These are phyloP conservation scores for Xenotilapia caudafasciata DNA, from an alignment of 2,113 vertebrate genomes.

Conservation along the genomic window DNA sequence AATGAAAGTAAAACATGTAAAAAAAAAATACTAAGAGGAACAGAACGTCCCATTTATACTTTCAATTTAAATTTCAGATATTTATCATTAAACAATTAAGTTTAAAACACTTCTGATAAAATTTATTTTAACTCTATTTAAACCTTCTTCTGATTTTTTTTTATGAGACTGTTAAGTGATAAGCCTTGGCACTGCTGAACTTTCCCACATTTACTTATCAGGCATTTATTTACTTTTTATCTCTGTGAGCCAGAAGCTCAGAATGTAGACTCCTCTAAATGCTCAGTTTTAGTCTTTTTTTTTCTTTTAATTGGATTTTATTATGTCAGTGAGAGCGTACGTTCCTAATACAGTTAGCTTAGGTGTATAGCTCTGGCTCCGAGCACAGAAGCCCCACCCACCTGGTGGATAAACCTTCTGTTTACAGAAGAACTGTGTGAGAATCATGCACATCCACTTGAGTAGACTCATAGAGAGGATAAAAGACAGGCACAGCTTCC, in stretches of 20 bases:
- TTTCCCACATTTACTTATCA: neutral
- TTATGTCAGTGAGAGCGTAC: rapidly evolving
- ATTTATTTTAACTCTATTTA: neutral
- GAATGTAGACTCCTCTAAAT: neutral
- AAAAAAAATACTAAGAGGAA: neutral
- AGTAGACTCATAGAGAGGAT: neutral
- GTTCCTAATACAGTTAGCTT: neutral
- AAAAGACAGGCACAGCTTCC: neutral
- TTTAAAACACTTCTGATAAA: neutral
- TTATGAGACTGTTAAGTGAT: neutral
- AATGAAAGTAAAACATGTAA: neutral
- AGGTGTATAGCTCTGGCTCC: neutral
- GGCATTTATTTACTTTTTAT: neutral
- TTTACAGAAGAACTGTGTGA: neutral
- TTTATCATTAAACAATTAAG: neutral
- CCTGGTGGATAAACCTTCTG: neutral
- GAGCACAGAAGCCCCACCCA: neutral
- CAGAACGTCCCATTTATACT: neutral
- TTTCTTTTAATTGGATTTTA: neutral
- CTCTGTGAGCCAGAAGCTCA: neutral
- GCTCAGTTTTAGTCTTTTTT: neutral
- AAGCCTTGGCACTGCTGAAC: neutral
- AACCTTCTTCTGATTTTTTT: neutral
- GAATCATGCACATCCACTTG: neutral
- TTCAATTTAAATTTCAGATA: neutral